phyloP scores from a whole-genome alignment of 2,113 vertebrate genomes.

The Xerus inauris region DNA sequence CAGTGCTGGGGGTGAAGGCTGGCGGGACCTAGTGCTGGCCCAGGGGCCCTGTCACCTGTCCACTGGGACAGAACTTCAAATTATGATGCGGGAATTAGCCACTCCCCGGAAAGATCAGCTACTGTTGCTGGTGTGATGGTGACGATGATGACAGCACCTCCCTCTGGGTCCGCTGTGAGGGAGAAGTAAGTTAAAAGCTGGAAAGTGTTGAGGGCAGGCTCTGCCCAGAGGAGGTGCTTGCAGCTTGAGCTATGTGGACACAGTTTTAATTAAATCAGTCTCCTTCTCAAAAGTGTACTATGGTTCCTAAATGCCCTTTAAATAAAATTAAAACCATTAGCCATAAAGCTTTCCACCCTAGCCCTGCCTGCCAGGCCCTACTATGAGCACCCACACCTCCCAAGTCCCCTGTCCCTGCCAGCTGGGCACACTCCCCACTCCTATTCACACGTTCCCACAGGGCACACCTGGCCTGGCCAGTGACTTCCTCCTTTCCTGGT shows the following conservation, averaged over 20 bases:
- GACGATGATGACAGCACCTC: not conserved
- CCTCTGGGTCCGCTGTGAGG: not conserved
- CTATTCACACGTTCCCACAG: not conserved
- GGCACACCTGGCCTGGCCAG: not conserved
- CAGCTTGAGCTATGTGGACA: rapidly evolving
- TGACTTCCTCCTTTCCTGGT: not conserved
- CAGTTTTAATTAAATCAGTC: not conserved
- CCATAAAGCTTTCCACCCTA: not conserved
- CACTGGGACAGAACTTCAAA: not conserved
- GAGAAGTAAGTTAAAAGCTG: not conserved
- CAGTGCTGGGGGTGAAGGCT: not conserved
- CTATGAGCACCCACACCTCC: not conserved
- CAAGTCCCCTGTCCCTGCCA: too few relatives aligned
- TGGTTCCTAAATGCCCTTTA: not conserved
- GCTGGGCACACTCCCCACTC: too few relatives aligned
- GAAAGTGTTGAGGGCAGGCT: not conserved
- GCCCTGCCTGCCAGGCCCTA: not conserved
- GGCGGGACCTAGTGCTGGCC: not conserved
- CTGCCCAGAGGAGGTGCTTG: rapidly evolving
- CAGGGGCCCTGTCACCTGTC: not conserved
- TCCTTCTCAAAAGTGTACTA: not conserved
- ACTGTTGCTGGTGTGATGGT: not conserved
- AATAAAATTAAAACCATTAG: not conserved
- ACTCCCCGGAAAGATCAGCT: not conserved
- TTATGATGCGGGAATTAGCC: not conserved